Evolutionary conservation across 2,113 vertebrate genomes (phyloP), one percentile per base, ranked within the genome.

Genomic region (Pao palembangensis): DNA sequence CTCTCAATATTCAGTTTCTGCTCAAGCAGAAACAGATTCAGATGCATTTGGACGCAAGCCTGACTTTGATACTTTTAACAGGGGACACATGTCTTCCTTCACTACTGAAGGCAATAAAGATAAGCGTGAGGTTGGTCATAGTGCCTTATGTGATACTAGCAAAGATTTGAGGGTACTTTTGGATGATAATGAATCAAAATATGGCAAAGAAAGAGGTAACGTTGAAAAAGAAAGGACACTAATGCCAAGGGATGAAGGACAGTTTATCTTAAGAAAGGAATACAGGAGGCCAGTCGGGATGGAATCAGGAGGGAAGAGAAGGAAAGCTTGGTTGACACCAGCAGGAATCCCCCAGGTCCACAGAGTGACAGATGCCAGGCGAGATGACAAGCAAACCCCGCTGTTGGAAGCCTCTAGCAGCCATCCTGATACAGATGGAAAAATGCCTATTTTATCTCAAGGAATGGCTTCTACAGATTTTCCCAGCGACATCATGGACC

Each of bases 11-110:
- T 51, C 62, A 15, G 7, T 49, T 47, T 69, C 74, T 58, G 31
- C 58, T 34, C 17, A n/a, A 16, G 76, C 91, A 3, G 88, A 91
- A 57, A 87, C 69, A n/a, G 71, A 90, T 68, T 82, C 91, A 53
- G 73, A 53, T 6, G 82, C 61, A 3, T 88, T 86, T 55, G 81
- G 48, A 62, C 57, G 18, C 14, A 58, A n/a, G 14, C 55, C 44
- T n/a, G 31, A 56, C 12, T 50, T 52, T 15, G 65, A 31, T 12
- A 31, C 56, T 51, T 57, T 34, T 53, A 50, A 28, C 10, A 51
- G 46, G 54, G 54, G 20, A 20, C 52, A 21, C 13, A 41, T 31
- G 10, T 10, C 55, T 50, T 59, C 34, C 19, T 46, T 53, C 18
- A 20, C 54, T 12, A 31, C 58, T 19, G 21, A 17, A 72, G 60